Evolutionary conservation across 2,113 vertebrate species (phyloP).

Genomic region (Nansenia antarctica): DNA sequence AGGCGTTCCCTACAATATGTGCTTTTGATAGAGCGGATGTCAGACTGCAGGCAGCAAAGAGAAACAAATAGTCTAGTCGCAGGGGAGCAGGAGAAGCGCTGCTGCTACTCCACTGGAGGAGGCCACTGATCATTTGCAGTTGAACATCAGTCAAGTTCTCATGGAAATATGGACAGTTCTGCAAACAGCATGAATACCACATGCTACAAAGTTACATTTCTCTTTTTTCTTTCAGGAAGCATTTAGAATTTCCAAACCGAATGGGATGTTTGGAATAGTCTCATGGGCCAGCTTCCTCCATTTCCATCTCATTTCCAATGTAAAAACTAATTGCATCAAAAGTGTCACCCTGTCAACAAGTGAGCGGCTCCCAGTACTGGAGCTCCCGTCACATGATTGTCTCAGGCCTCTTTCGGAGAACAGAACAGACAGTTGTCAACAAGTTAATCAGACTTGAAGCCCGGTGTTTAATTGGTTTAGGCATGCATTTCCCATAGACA

Average conservation of each 20-base stretch:
- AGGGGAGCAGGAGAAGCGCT: slow-evolving; percentile 5
- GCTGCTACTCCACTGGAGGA: slow-evolving; percentile 6
- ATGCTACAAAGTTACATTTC: background rate
- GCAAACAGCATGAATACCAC: background rate
- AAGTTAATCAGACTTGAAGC: background rate
- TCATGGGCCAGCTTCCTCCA: background rate
- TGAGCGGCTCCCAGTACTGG: background rate
- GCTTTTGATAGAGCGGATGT: slow-evolving; percentile 40
- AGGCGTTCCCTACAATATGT: slow-evolving; percentile 38
- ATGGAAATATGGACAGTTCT: background rate
- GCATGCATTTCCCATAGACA: background rate
- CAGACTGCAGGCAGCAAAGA: slow-evolving; percentile 20
- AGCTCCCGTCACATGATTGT: background rate
- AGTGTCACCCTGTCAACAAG: background rate
- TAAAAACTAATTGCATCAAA: background rate
- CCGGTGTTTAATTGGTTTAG: background rate
- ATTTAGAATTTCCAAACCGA: background rate
- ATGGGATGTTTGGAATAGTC: background rate
- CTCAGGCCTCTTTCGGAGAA: background rate
- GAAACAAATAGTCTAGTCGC: slow-evolving; percentile 36
- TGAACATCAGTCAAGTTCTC: background rate
- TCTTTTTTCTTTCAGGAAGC: background rate
- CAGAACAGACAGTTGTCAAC: background rate
- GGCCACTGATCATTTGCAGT: background rate
- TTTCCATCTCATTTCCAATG: background rate